Evolutionary conservation across 2,113 vertebrate species (phyloP).

Genomic region (Cephalopholis sonnerati): DNA sequence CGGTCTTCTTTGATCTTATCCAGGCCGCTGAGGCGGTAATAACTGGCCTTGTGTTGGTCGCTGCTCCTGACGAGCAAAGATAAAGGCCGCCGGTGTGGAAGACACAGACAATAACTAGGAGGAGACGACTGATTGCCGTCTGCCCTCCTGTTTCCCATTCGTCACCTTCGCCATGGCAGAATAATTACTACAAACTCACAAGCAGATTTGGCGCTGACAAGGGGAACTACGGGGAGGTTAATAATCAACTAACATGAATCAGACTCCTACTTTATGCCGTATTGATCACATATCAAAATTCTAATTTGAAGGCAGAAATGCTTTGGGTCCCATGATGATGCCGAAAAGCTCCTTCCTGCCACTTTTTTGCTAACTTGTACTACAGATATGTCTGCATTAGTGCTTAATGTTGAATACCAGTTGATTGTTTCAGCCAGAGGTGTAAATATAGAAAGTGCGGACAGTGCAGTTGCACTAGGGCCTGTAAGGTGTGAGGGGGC

Average conservation of each 20-base stretch:
- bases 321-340: not conserved
- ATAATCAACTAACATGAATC: slow-evolving; percentile 3
- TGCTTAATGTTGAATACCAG: not conserved
- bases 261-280: too few relatives aligned
- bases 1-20: slow-evolving; percentile 77
- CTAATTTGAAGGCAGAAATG: slow-evolving; percentile 5
- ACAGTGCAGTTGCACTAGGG: too few relatives aligned
- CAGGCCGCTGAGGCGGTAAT: slow-evolving; percentile 60
- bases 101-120: slow-evolving; percentile 53
- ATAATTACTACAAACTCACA: slow-evolving; percentile 53
- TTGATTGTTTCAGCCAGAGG: not conserved
- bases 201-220: slow-evolving; percentile 24
- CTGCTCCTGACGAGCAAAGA: slow-evolving; percentile 69
- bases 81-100: slow-evolving; percentile 56
- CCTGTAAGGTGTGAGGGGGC: too few relatives aligned
- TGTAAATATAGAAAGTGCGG: too few relatives aligned
- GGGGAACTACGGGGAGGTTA: not conserved
- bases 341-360: not conserved
- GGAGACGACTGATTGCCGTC: slow-evolving; percentile 58
- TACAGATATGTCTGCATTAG: not conserved
- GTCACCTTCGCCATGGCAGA: slow-evolving; percentile 36
- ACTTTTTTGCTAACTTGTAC: not conserved
- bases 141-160: slow-evolving; percentile 55
- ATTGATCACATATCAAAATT: slow-evolving; percentile 19
- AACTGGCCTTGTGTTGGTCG: slow-evolving; percentile 62